A percentile compares a stretch with the other conserved stretches of the same genome.
These are phyloP conservation scores for Oxycera nigricornis DNA, from an alignment of 2,888 invertebrate species.

Conservation along the genomic window DNA sequence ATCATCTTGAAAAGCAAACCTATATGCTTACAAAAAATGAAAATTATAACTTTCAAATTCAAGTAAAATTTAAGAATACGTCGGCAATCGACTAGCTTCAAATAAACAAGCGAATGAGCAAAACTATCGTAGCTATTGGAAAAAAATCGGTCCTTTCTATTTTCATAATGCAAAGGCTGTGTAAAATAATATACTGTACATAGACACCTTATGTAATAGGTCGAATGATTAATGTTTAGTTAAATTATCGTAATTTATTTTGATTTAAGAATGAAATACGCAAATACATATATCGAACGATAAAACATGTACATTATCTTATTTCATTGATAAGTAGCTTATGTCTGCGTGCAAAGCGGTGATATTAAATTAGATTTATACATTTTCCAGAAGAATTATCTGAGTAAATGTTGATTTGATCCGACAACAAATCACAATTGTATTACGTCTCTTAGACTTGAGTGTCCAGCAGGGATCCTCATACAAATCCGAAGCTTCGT, in stretches of 20 bases:
- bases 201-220: not conserved
- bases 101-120: not conserved
- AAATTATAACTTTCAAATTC: not conserved
- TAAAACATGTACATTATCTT: no score
- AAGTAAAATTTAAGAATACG: not conserved
- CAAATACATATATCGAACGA: not conserved
- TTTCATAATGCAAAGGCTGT: slow-evolving; percentile 8
- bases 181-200: not conserved
- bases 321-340: no score
- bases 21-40: not conserved
- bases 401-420: no score
- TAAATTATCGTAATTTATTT: slow-evolving; percentile 17
- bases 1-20: no score
- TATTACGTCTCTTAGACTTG: no score
- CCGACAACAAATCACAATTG: no score
- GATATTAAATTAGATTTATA: no score
- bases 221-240: not conserved
- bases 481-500: no score
- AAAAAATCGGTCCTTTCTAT: not conserved
- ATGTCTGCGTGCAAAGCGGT: no score
- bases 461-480: no score
- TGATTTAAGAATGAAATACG: not conserved
- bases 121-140: not conserved
- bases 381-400: no score
- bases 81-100: not conserved